phyloP scores from a whole-genome alignment of 2,888 invertebrate species.

The Caradrina kadenii region DNA sequence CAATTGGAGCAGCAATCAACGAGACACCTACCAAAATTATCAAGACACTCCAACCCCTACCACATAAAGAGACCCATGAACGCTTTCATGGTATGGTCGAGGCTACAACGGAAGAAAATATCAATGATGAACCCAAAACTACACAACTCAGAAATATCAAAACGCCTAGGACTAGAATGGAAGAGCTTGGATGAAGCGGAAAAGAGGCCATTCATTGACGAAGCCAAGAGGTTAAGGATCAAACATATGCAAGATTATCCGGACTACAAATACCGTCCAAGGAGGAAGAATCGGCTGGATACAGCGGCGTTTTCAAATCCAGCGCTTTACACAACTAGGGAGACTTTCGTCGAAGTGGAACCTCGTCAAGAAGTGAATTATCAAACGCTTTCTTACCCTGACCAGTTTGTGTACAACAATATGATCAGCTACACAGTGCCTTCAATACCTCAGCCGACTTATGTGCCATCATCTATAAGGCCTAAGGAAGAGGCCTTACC shows the following conservation, averaged over 20 bases:
- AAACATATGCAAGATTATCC: slow-evolving; percentile 94
- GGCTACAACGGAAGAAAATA: slow-evolving; percentile 96
- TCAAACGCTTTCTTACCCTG: slow-evolving; percentile 80
- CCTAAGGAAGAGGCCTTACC: slow-evolving; percentile 81
- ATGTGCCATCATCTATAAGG: slow-evolving; percentile 77
- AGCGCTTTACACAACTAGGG: slow-evolving; percentile 77
- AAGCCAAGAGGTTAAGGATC: slow-evolving; percentile 94
- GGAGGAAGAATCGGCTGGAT: slow-evolving; percentile 91
- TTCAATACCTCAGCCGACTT: slow-evolving; percentile 78
- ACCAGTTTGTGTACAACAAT: slow-evolving; percentile 85
- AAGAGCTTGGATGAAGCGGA: slow-evolving; percentile 94
- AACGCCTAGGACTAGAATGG: slow-evolving; percentile 96
- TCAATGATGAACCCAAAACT: slow-evolving; percentile 95
- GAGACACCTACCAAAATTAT: slow-evolving; percentile 77
- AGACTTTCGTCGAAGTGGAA: slow-evolving; percentile 82
- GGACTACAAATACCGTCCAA: slow-evolving; percentile 93
- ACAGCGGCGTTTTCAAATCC: slow-evolving; percentile 77
- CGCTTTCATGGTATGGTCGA: slow-evolving; percentile 99
- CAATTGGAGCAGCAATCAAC: slow-evolving; percentile 72
- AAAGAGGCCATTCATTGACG: slow-evolving; percentile 96
- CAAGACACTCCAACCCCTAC: slow-evolving; percentile 90
- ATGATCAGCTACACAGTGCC: slow-evolving; percentile 85
- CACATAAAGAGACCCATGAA: slow-evolving; percentile 99
- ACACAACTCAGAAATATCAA: slow-evolving; percentile 95
- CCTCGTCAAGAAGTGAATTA: slow-evolving; percentile 80